Evolutionary conservation across 1,140 invertebrate genomes (phyloP).

Genomic region (Eubasilissa regina): DNA sequence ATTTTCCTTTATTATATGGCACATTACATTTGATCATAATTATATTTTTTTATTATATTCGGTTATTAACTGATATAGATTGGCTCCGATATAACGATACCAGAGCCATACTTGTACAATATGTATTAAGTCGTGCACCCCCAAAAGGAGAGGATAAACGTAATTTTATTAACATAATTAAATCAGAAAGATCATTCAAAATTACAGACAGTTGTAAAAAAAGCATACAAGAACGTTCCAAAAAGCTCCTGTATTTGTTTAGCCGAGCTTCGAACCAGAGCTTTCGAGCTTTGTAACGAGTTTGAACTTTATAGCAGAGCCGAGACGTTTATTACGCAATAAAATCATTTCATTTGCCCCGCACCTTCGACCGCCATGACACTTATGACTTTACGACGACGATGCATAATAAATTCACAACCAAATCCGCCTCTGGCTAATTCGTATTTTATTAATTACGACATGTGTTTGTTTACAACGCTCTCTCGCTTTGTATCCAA

Average conservation of each 20-base stretch:
- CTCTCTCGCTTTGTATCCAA: neutral
- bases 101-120: too few species aligned
- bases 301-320: slow-evolving; percentile 1
- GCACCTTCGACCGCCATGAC: slow-evolving; percentile 8
- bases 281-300: slow-evolving; percentile 17
- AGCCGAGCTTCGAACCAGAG: neutral
- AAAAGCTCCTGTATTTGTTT: neutral
- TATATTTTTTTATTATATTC: too few species aligned
- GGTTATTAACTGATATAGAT: too few species aligned
- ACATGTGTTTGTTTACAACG: slow-evolving; percentile 10
- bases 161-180: too few species aligned
- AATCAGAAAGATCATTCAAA: too few species aligned
- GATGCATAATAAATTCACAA: slow-evolving; percentile 57
- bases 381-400: slow-evolving; percentile 43
- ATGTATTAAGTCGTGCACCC: too few species aligned
- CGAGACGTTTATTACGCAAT: slow-evolving; percentile 16
- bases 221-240: too few species aligned
- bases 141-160: too few species aligned
- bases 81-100: too few species aligned
- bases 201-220: too few species aligned
- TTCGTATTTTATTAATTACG: slow-evolving; percentile 4
- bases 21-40: too few species aligned
- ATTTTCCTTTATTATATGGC: too few species aligned
- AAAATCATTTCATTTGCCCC: slow-evolving; percentile 9
- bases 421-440: slow-evolving; percentile 34